Evolutionary conservation across 2,797 vertebrate genomes (phyloP), one percentile per base, ranked within the genome.

Genomic region (Leucoraja ocellata): DNA sequence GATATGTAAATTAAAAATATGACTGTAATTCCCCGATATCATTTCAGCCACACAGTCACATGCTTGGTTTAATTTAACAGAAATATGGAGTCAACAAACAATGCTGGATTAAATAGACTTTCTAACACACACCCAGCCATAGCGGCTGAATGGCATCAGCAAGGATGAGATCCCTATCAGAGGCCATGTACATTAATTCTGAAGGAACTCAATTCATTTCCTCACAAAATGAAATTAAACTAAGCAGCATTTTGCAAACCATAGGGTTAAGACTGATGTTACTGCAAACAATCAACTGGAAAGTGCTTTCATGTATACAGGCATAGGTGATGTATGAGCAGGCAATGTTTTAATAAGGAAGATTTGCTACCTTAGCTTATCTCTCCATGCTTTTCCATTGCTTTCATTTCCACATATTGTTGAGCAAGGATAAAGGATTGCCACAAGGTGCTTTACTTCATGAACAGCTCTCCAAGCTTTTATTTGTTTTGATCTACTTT

Each of bases 401-500:
- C 23, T 92, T 92, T 92, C 36, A 54, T 76, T 76, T 92, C 76
- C 36, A 92, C 25, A 76, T 13, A 76, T 74, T 28, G 39, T 54
- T 76, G 21, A 76, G 28, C 36, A 54, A 74, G 39, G 39, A 74
- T 91, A 76, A 92, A 92, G n/a, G 39, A 58, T 58, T 18, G 54
- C 23, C 90, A 74, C 68, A 91, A 46, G 36, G 32, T 76, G 39
- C 36, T 76, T 76, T 92, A 25, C 28, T 91, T 74, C 74, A 91
- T 25, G 8, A 74, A 91, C 63, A 88, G 63, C 14, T 25, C 23
- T n/a, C 25, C 71, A 76, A 76, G 71, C 36, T 92, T 76, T 76
- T 54, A 58, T 76, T 92, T 58, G 46, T 92, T 92, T 76, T 92
- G 90, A 46, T 74, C 4, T 68, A 25, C 39, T 54, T 92, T 91